Percentiles rank a stretch among this genome's conserved stretches.
Conservation (phyloP, 2,113 vertebrate genomes). For the Platysternon megacephalum region DNA sequence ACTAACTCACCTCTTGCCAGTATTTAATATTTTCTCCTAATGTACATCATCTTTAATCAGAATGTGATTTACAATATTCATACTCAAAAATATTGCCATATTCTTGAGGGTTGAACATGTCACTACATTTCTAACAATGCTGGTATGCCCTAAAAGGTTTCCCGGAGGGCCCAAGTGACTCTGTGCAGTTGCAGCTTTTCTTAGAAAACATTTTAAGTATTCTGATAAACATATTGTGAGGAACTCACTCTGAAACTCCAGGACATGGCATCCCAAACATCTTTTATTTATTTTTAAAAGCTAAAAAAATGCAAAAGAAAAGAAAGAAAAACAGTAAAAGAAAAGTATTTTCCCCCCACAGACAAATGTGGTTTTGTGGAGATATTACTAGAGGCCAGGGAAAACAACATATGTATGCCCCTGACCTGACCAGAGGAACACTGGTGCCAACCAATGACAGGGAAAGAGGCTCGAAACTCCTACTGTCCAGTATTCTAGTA, state of each 20-base stretch:
- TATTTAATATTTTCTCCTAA: background rate
- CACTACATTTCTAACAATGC: background rate
- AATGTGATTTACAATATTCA: background rate
- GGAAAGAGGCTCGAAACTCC: background rate
- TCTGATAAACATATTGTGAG: background rate
- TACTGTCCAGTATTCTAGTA: background rate
- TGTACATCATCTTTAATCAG: background rate
- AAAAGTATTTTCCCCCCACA: background rate
- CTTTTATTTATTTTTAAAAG: background rate
- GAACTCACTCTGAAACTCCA: background rate
- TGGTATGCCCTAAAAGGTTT: background rate
- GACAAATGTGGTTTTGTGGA: background rate
- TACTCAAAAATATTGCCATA: background rate
- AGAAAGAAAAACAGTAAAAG: background rate
- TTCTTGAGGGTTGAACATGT: background rate
- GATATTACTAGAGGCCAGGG: background rate
- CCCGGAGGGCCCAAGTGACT: background rate
- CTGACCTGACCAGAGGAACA: background rate
- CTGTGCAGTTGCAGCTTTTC: background rate
- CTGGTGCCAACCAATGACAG: background rate
- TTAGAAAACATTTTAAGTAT: conserved; percentile 5
- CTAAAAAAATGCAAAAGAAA: background rate
- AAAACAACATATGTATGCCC: background rate
- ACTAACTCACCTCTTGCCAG: background rate
- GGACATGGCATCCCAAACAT: background rate